Percentiles rank a stretch among this genome's conserved stretches.
phyloP scores from a whole-genome alignment of 1,140 invertebrate genomes.

The Alviniconcha marisindica region DNA sequence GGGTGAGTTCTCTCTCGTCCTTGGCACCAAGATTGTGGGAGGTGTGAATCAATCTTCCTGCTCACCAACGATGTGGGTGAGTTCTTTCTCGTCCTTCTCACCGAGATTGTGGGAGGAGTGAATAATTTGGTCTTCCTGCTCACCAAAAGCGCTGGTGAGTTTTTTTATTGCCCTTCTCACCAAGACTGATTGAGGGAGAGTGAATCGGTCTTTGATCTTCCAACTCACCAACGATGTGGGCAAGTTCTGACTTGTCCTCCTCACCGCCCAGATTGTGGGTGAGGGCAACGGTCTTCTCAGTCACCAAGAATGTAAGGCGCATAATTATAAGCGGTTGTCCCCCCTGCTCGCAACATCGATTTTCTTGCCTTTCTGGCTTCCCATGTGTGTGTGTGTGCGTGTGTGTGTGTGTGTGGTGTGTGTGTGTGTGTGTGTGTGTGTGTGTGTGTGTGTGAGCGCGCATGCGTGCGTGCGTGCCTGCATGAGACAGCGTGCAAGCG shows the following conservation, averaged over 20 bases:
- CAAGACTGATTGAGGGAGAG: no score
- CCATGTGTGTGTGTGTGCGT: background rate
- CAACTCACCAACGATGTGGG: conserved; percentile 42
- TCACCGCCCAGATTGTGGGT: background rate
- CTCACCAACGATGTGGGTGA: conserved; percentile 43
- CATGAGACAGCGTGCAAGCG: no score
- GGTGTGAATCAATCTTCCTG: no score
- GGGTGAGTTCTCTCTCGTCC: conserved; percentile 7
- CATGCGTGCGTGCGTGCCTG: background rate
- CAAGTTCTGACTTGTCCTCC: no score
- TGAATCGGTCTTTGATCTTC: no score
- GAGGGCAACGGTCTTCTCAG: background rate
- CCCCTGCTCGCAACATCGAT: no score
- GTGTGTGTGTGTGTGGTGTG: background rate
- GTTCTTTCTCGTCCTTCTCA: no score
- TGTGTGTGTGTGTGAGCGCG: background rate
- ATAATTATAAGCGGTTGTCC: no score
- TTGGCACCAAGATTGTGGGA: no score
- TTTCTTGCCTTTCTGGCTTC: background rate
- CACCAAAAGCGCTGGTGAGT: conserved; percentile 37
- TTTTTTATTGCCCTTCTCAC: no score
- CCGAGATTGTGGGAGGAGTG: no score
- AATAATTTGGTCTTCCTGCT: conserved; percentile 41
- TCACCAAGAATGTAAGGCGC: background rate
- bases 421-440: conserved; percentile 1